These are phyloP conservation scores for Tangara arthus DNA, from an alignment of 2,797 vertebrate genomes.

Conservation along the genomic window DNA sequence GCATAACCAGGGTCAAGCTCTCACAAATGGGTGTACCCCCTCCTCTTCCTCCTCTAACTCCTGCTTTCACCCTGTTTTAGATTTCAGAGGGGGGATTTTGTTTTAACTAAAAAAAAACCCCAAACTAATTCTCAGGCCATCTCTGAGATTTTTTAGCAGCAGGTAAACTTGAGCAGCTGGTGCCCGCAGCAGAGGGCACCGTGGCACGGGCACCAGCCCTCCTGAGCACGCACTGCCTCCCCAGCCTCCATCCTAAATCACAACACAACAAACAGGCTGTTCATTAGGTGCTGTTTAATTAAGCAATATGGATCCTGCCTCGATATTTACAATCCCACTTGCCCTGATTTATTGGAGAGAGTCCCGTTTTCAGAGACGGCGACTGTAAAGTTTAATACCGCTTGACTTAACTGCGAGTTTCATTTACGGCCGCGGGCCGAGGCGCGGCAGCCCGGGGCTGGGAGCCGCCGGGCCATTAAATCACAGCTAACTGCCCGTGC, in stretches of 20 bases:
- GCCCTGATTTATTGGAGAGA: conserved; percentile 58
- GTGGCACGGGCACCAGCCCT: not conserved
- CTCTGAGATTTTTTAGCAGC: not conserved
- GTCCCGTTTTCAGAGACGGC: conserved; percentile 19
- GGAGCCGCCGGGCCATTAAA: conserved; percentile 53
- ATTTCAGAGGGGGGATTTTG: accelerated
- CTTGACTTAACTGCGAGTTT: conserved; percentile 57
- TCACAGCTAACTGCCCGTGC: conserved; percentile 52
- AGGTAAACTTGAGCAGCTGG: not conserved
- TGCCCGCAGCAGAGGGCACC: not conserved
- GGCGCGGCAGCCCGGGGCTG: not conserved
- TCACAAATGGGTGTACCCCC: accelerated
- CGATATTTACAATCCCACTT: conserved; percentile 65
- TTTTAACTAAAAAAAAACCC: not conserved
- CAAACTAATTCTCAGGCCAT: not conserved
- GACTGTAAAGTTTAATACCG: conserved; percentile 69
- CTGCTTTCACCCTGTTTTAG: not conserved
- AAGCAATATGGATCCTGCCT: conserved; percentile 71
- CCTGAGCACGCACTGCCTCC: not conserved
- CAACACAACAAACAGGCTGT: conserved; percentile 55
- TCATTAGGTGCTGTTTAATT: conserved; percentile 70
- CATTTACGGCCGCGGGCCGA: conserved; percentile 41
- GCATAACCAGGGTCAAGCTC: not conserved
- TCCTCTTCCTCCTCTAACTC: not conserved
- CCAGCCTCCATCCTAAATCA: conserved; percentile 54